phyloP scores from a whole-genome alignment of 2,113 vertebrate genomes.

The Geococcyx californianus region DNA sequence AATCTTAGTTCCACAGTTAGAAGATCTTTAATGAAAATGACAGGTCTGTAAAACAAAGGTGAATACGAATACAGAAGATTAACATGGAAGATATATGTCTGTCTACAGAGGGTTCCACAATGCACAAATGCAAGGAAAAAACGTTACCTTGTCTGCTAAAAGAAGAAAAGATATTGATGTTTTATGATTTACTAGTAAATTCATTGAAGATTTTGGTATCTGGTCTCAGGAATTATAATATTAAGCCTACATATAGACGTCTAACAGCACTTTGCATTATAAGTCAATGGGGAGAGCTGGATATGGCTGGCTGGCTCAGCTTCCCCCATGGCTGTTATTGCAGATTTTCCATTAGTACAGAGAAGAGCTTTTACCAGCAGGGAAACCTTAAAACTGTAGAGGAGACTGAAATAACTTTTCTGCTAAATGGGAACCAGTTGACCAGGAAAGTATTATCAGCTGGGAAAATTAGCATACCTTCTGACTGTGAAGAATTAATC shows the following conservation, averaged over 20 bases:
- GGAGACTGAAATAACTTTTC: neutral
- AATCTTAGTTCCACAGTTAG: neutral
- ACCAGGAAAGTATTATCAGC: neutral
- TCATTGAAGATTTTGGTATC: neutral
- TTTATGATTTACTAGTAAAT: neutral
- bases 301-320: neutral
- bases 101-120: neutral
- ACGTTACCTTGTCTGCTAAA: neutral
- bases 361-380: neutral
- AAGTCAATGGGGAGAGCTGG: neutral
- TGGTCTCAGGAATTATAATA: neutral
- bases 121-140: neutral
- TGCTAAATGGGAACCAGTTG: neutral
- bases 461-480: neutral
- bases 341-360: neutral
- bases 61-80: neutral
- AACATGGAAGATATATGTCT: fast-evolving
- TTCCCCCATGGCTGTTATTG: neutral
- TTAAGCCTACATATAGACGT: neutral
- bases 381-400: neutral
- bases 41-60: neutral
- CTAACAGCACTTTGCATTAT: neutral
- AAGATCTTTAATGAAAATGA: neutral
- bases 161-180: neutral
- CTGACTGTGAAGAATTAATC: neutral